Evolutionary conservation across 2,888 invertebrate species (phyloP), one percentile per base, ranked within the genome.

Genomic region (Agrochola lychnidis): DNA sequence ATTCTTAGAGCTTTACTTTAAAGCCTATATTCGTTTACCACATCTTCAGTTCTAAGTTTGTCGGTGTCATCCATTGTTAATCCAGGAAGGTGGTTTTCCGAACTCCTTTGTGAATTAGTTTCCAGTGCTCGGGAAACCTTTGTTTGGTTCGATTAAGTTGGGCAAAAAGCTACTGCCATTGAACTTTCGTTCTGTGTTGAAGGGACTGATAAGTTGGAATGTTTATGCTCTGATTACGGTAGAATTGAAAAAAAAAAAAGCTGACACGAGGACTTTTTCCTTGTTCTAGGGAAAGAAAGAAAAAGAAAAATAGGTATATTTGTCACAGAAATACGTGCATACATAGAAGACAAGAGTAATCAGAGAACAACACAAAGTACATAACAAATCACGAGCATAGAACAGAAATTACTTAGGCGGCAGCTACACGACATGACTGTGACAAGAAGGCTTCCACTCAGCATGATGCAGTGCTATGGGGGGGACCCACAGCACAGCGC

Each of bases 41-140:
- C 25, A 51, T n/a, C 2, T 69, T 30, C 14, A 19, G 30, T 36
- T 25, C 12, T 2, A 70, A 40, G 57, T 72, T 87, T 57, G 72
- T n/a, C 22, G 30, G 36, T 87, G 40, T 68, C 87, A 74, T 78
- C 84, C 73, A 84, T 83, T 80, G 76, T 87, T 78, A 79, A 81
- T 77, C 68, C 81, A 78, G 85, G 79, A 87, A 85, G 87, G 82
- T 74, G 79, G 76, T 79, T 87, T 87, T 78, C 82, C 74, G 57
- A 84, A 70, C 67, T 84, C 88, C 82, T 86, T 85, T 89, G 88
- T 88, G 73, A 75, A 73, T 87, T 82, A 73, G 85, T 81, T 87
- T 74, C 72, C 87, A 77, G 77, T 71, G 70, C 59, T 79, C 42
- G 61, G 64, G 66, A 75, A 77, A 70, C 51, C 63, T 68, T 83